These are phyloP conservation scores for Semotilus atromaculatus DNA, from an alignment of 2,797 vertebrate species.

Conservation along the genomic window DNA sequence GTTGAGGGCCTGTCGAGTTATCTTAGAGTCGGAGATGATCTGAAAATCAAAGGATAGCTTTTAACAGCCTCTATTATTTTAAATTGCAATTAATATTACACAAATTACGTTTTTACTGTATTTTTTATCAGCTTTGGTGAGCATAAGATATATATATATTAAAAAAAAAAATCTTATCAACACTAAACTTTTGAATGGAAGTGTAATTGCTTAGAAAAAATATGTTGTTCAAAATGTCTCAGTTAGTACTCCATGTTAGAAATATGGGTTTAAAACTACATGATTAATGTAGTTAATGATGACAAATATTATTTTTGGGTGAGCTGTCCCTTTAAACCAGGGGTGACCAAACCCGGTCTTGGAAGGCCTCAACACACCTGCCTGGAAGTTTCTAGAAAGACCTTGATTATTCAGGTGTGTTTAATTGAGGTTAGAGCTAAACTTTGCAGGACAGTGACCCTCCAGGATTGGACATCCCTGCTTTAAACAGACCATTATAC, in stretches of 20 bases:
- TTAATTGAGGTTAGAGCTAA: no score
- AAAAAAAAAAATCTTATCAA: not conserved
- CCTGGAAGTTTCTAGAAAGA: no score
- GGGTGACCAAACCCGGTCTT: no score
- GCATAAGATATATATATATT: not conserved
- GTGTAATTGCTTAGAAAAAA: not conserved
- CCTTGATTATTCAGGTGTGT: no score
- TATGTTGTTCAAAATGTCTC: not conserved
- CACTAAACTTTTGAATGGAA: not conserved
- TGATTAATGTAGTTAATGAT: not conserved
- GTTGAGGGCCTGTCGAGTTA: constrained; percentile 90
- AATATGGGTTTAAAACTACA: constrained; percentile 3
- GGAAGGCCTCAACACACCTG: no score
- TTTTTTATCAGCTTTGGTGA: not conserved
- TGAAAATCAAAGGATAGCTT: constrained; percentile 59
- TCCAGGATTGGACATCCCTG: no score
- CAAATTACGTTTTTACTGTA: not conserved
- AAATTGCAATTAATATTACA: not conserved
- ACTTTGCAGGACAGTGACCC: no score
- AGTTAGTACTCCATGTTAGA: not conserved
- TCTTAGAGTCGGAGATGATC: constrained; percentile 95
- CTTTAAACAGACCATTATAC: not conserved
- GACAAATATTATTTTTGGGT: not conserved
- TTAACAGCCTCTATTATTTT: not conserved
- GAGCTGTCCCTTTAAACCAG: no score